These are phyloP conservation scores for Aurelia sp. DNA, from an alignment of 30 jellyfish, hydroid and myxozoan genomes.

Conservation along the genomic window DNA sequence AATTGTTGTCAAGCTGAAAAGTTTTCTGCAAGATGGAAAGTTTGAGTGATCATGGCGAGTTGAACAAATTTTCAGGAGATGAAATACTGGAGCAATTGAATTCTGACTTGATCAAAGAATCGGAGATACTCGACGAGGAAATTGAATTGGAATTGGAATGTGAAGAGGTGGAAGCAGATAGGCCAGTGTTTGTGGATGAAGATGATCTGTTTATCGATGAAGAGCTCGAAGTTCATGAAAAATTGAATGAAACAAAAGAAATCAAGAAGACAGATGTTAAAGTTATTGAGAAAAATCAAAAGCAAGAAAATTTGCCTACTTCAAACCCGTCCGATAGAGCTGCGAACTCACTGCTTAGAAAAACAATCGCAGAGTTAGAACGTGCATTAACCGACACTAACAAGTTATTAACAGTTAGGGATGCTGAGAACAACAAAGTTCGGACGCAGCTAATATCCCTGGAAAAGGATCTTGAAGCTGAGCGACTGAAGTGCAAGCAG, in stretches of 20 bases:
- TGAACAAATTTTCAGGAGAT: conserved; percentile 19
- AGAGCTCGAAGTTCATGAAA: background rate
- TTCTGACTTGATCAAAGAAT: conserved; percentile 36
- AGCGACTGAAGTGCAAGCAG: conserved; percentile 16
- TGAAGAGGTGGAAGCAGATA: conserved; percentile 34
- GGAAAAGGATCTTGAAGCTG: conserved; percentile 42
- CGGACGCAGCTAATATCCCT: conserved; percentile 43
- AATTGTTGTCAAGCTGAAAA: background rate
- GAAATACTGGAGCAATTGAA: conserved; percentile 32
- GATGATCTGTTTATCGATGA: conserved; percentile 30
- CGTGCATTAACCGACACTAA: conserved; percentile 83
- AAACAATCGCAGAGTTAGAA: conserved; percentile 82
- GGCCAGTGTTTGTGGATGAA: conserved; percentile 34
- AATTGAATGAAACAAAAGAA: conserved; percentile 16
- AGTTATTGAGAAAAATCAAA: background rate
- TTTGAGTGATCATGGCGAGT: conserved; percentile 1
- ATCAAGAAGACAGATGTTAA: conserved; percentile 25
- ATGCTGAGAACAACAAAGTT: conserved; percentile 59
- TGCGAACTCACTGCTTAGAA: conserved; percentile 64
- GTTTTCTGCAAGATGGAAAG: conserved; percentile 12
- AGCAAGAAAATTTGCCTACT: background rate
- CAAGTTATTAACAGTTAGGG: conserved; percentile 70
- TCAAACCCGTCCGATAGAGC: conserved; percentile 20
- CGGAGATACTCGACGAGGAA: conserved; percentile 58
- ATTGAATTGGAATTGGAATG: conserved; percentile 8